These are phyloP conservation scores for Hystrix brachyura DNA, from an alignment of 2,113 vertebrate genomes.

Conservation along the genomic window DNA sequence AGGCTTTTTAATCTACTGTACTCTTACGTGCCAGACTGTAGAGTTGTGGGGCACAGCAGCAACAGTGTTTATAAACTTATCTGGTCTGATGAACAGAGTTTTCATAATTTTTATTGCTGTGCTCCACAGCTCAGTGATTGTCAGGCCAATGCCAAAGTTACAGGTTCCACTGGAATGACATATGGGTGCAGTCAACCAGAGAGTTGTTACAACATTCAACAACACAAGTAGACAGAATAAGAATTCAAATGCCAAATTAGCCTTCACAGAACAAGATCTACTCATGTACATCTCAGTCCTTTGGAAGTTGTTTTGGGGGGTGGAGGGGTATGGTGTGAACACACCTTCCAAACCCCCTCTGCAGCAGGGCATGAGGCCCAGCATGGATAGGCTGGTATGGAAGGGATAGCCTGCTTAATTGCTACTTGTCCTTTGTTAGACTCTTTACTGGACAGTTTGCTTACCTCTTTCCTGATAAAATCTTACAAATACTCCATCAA, in stretches of 20 bases:
- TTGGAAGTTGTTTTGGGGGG: rapidly evolving
- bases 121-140: constrained; percentile 88
- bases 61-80: constrained; percentile 88
- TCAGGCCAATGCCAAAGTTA: constrained; percentile 88
- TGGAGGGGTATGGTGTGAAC: rapidly evolving
- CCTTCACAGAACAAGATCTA: neutral
- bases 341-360: neutral
- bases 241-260: constrained; percentile 89
- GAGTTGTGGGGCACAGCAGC: constrained; percentile 76
- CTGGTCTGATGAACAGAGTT: constrained; percentile 91
- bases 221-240: constrained; percentile 89
- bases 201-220: constrained; percentile 90
- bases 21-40: constrained; percentile 47
- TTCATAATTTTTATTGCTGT: constrained; percentile 92
- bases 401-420: rapidly evolving
- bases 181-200: constrained; percentile 95
- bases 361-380: rapidly evolving
- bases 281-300: neutral
- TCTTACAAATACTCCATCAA: neutral
- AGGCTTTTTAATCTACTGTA: constrained; percentile 62
- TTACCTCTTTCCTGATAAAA: neutral
- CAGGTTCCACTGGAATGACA: constrained; percentile 94
- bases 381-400: rapidly evolving
- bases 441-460: neutral
- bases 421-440: neutral